Conservation (phyloP, 2,113 vertebrate species). For the Xenopus borealis region DNA sequence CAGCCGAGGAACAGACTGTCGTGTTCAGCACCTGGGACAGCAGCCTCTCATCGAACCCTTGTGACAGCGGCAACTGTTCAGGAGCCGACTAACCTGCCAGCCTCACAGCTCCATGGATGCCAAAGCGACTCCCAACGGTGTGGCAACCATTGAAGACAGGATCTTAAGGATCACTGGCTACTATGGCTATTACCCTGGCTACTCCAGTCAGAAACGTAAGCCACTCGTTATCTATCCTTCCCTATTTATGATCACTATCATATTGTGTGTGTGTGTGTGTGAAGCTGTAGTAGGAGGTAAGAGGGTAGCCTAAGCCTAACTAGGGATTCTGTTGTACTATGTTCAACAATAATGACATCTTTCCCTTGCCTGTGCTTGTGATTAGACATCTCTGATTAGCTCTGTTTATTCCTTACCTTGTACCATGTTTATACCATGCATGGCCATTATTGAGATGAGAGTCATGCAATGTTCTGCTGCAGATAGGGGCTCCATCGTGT, state of each 20-base stretch:
- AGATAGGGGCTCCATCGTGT: neutral
- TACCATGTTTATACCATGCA: no score
- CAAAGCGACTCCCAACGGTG: constrained; percentile 87
- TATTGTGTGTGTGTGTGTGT: neutral
- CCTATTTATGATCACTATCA: neutral
- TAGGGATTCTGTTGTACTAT: neutral
- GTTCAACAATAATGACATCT: no score
- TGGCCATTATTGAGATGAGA: no score
- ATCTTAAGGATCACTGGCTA: constrained; percentile 96
- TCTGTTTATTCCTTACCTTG: no score
- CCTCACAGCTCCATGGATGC: constrained; percentile 66
- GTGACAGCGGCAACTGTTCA: constrained; percentile 27
- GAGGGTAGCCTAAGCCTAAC: neutral
- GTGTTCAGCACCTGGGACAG: constrained; percentile 12
- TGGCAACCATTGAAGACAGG: constrained; percentile 93
- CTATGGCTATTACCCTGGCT: constrained; percentile 95
- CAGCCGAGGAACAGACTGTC: neutral
- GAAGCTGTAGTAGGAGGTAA: neutral
- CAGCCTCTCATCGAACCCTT: neutral
- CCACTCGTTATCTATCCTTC: constrained; percentile 21
- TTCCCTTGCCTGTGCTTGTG: no score
- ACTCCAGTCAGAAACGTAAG: constrained; percentile 97
- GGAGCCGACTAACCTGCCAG: constrained; percentile 48
- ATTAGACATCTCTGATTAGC: no score
- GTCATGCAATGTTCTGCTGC: neutral